Base-by-base conservation (phyloP, 1,140 invertebrate species). In the Octopus bimaculoides region DNA sequence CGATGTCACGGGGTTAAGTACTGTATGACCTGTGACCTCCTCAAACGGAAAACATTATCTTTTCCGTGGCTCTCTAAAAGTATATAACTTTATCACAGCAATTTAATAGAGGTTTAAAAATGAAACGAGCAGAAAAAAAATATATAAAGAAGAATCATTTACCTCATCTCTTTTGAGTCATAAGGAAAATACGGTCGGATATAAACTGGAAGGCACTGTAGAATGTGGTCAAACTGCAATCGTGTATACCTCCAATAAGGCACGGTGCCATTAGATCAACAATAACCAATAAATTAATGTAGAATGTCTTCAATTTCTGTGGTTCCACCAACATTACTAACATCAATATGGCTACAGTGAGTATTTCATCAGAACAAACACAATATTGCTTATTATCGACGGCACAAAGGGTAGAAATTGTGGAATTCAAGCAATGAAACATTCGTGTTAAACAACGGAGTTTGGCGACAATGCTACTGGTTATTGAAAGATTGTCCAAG, bases 261-360 rank as follows among this genome's bases (percentile, higher is more conserved):
- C 74, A 75, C 41, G 74, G 74, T 10, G 74, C 74, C 74, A 75
- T 75, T 9, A 75, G 17, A 52, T 75, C 74, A 1, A 75, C 74
- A n/a, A 75, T 75, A 5, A 8, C 8, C 52, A 75, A 14, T 7
- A 75, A 14, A 14, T 75, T n/a, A 1, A 75, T 52, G 17, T 75
- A 75, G 20, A 75, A 53, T 17, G 20, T n/a, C 4, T 75, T 75
- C 74, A 75, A 0, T 71, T 71, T 71, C 74, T 75, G 74, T 9
- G 20, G 5, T 20, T 75, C 52, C 4, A 52, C n/a, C 41, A 75
- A 53, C 8, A 53, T 7, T 52, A 75, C 52, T 17, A 75, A 75
- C 41, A 75, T 17, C 8, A 75, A 52, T 17, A 75, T 75, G 5
- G 52, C 17, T 52, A 41, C 41, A 9, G 74, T 75, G 5, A 75